Percentiles rank a stretch among this genome's conserved stretches.
Conservation (phyloP, 2,113 vertebrate species). For the Nanger granti region DNA sequence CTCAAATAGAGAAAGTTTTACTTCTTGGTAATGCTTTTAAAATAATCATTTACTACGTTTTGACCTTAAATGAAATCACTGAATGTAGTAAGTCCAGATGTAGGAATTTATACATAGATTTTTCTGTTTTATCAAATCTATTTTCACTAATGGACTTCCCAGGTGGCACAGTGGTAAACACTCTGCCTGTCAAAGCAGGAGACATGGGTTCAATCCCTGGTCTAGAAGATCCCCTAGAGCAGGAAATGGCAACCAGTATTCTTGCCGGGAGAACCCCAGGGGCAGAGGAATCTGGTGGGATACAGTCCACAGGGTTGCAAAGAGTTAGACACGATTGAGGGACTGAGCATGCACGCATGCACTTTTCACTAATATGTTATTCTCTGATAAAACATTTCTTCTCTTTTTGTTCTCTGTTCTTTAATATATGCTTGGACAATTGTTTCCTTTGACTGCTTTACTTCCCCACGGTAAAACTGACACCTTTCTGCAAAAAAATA, state of each 20-base stretch:
- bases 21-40: not conserved
- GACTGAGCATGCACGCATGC: not conserved
- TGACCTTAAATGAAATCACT: not conserved
- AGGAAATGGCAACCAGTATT: not conserved
- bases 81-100: not conserved
- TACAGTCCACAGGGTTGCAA: not conserved
- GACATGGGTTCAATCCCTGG: not conserved
- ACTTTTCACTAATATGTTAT: not conserved
- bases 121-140: not conserved
- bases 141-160: not conserved
- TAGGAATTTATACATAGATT: not conserved
- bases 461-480: not conserved
- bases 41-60: not conserved
- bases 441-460: not conserved
- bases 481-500: not conserved
- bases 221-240: not conserved
- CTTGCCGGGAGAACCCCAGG: not conserved
- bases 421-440: not conserved
- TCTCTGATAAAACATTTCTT: not conserved
- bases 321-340: not conserved
- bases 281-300: not conserved
- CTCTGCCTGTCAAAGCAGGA: not conserved
- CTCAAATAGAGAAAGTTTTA: not conserved
- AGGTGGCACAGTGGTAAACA: not conserved
- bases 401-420: not conserved